Conservation (phyloP, 2,888 invertebrate genomes). For the Sericinus montela region DNA sequence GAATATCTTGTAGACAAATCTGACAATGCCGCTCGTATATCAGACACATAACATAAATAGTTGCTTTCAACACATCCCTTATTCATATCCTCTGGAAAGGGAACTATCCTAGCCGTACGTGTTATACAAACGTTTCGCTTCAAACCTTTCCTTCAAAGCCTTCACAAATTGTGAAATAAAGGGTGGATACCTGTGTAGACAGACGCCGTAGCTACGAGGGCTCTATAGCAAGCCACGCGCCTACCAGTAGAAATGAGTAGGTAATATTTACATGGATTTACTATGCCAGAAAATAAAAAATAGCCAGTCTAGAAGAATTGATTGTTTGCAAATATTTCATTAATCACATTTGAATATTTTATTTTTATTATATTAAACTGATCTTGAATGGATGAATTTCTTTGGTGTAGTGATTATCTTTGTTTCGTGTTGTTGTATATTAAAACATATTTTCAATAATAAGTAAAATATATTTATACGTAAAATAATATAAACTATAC, state of each 20-base stretch:
- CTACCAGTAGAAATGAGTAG: too few species aligned
- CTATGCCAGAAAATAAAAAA: background rate
- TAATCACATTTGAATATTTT: too few species aligned
- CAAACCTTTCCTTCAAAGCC: background rate
- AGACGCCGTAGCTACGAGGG: background rate
- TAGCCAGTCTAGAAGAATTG: background rate
- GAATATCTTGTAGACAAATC: slow-evolving; percentile 11
- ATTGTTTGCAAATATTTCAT: slow-evolving; percentile 4
- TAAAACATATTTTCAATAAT: too few species aligned
- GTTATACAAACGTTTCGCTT: background rate
- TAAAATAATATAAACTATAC: too few species aligned
- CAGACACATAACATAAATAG: slow-evolving; percentile 32
- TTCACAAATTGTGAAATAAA: slow-evolving; percentile 1
- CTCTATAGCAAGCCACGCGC: background rate
- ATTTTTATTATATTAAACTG: too few species aligned
- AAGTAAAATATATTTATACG: too few species aligned
- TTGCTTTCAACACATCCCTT: slow-evolving; percentile 31
- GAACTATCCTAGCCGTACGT: background rate
- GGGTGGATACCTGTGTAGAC: background rate
- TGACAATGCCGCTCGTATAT: slow-evolving; percentile 29
- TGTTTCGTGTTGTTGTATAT: too few species aligned
- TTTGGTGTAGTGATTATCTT: too few species aligned
- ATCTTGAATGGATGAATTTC: too few species aligned
- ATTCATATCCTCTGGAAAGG: slow-evolving; percentile 31
- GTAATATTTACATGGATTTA: background rate